A percentile compares a stretch with the other conserved stretches of the same genome.
Conservation (phyloP, 92 coral and sea anemone genomes). For the Heteractis magnifica region DNA sequence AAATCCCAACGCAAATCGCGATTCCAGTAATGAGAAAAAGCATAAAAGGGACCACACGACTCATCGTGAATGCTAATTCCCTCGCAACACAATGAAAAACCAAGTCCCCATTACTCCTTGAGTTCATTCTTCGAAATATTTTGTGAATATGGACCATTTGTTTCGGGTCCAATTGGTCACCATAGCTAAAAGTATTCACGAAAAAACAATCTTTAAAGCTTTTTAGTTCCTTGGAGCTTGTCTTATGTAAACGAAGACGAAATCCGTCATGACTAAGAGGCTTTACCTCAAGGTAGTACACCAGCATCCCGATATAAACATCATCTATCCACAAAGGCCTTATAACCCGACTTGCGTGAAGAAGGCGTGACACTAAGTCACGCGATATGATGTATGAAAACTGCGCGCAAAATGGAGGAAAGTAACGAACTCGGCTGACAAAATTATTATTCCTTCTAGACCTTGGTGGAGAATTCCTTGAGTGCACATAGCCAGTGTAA, state of each 20-base stretch:
- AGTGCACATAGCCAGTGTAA: neutral
- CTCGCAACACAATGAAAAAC: neutral
- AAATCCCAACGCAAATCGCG: neutral
- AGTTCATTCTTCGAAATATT: neutral
- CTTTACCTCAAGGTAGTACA: neutral
- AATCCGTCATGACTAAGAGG: constrained; percentile 6
- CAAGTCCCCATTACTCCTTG: neutral
- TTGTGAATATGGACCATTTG: neutral
- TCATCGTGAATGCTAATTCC: neutral
- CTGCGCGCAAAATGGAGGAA: neutral
- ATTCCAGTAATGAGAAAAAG: neutral
- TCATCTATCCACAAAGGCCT: constrained; percentile 8
- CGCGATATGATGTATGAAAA: neutral
- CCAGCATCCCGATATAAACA: constrained; percentile 15
- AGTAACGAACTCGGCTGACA: neutral
- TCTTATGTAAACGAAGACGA: neutral
- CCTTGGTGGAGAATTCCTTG: neutral
- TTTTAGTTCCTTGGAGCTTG: neutral
- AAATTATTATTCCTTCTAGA: neutral
- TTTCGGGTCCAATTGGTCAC: neutral
- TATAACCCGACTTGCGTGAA: constrained; percentile 7
- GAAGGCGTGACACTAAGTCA: neutral
- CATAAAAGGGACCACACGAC: neutral
- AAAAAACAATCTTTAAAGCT: neutral
- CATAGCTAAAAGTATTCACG: neutral